Evolutionary conservation across 2,888 invertebrate species (phyloP), one percentile per base, ranked within the genome.

Genomic region (Aromia moschata): DNA sequence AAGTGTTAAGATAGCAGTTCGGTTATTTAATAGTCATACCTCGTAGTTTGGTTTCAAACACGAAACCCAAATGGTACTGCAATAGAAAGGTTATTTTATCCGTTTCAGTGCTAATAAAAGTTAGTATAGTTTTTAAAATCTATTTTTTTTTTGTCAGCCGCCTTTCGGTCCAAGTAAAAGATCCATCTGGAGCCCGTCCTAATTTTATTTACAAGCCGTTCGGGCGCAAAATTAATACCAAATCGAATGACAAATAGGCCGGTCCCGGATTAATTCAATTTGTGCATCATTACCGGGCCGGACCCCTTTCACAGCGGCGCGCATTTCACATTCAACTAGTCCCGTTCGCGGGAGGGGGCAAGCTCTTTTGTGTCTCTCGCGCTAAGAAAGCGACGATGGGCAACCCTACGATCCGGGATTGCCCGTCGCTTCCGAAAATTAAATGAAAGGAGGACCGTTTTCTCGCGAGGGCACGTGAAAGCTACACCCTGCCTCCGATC

Each of bases 401-500:
- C 56, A 47, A 56, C 52, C 58, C 49, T 38, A 52, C 56, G 38
- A 60, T n/a, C n/a, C n/a, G n/a, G n/a, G n/a, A n/a, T 60, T 58
- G 60, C 46, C 53, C 54, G 58, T 53, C 53, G 55, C 53, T 56
- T 61, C 60, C 58, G 65, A 65, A 70, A 70, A 71, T 72, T 71
- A 71, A 71, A 69, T 70, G 67, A 72, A 68, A 68, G 64, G 60
- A 65, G 61, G 65, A 62, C 66, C 62, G 65, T 67, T 69, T 64
- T 60, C 66, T 66, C 70, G 64, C 58, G 55, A 56, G 71, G 69
- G 65, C 61, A 70, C 68, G 69, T 67, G 61, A 66, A 67, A 69
- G 67, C 62, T 66, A 64, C 58, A 58, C 58, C 51, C 53, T 54
- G 43, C 33, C n/a, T 41, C 55, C 44, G 66, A 69, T 67, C 71